Evolutionary conservation across 2,797 vertebrate species (phyloP).

Genomic region (Champsocephalus gunnari): DNA sequence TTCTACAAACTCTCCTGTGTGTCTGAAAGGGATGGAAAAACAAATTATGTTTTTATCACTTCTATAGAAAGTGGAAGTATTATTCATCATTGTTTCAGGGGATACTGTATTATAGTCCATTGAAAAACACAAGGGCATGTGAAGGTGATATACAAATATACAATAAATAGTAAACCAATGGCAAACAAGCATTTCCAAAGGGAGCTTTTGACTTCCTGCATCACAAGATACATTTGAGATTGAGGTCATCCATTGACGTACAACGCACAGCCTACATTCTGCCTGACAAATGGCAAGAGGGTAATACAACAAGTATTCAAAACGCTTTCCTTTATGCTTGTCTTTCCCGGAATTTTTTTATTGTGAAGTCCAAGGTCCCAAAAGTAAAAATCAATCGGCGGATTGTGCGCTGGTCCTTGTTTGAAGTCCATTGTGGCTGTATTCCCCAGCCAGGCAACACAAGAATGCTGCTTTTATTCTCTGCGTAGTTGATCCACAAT

Average conservation of each 20-base stretch:
- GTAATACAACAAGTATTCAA: slow-evolving; percentile 84
- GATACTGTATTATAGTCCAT: slow-evolving; percentile 27
- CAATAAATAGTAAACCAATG: slow-evolving; percentile 63
- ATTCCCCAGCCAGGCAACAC: slow-evolving; percentile 88
- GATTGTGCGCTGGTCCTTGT: slow-evolving; percentile 86
- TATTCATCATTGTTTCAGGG: slow-evolving; percentile 31
- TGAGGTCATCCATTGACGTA: slow-evolving; percentile 81
- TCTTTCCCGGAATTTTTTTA: slow-evolving; percentile 82
- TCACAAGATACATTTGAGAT: slow-evolving; percentile 77
- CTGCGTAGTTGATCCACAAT: slow-evolving; percentile 87
- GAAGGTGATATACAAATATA: slow-evolving; percentile 52
- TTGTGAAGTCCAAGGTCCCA: slow-evolving; percentile 86
- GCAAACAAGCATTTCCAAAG: slow-evolving; percentile 65
- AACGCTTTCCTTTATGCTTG: slow-evolving; percentile 77
- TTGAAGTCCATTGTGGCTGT: slow-evolving; percentile 86
- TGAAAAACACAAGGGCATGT: slow-evolving; percentile 39
- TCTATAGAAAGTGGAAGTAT: not conserved
- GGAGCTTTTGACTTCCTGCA: slow-evolving; percentile 64
- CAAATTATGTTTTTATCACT: slow-evolving; percentile 17
- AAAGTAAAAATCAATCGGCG: slow-evolving; percentile 86
- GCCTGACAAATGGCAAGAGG: slow-evolving; percentile 80
- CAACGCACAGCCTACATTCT: slow-evolving; percentile 81
- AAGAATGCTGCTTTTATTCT: slow-evolving; percentile 86
- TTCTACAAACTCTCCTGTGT: slow-evolving; percentile 6
- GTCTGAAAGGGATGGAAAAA: slow-evolving; percentile 5